Conservation (phyloP, 2,113 vertebrate species). For the Suricata suricatta region DNA sequence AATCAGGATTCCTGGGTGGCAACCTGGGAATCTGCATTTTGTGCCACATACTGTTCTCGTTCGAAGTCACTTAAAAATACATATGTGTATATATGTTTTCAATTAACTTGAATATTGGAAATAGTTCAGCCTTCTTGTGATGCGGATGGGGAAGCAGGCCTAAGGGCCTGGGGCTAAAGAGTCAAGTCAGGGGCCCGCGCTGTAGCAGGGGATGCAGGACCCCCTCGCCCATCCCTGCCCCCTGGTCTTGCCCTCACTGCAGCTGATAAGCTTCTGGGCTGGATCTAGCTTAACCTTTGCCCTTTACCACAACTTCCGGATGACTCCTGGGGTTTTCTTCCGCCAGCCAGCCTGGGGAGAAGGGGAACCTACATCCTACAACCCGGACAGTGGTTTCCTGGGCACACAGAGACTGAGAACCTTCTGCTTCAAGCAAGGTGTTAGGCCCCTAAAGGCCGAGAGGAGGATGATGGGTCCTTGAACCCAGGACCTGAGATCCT, state of each 20-base stretch:
- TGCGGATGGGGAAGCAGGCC: background rate
- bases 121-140: background rate
- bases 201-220: rapidly evolving
- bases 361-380: background rate
- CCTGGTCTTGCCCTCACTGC: background rate
- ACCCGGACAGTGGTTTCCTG: background rate
- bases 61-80: background rate
- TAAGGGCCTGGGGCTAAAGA: background rate
- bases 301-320: background rate
- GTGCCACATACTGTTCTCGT: background rate
- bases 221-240: background rate
- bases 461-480: background rate
- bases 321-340: background rate
- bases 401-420: background rate
- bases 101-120: background rate
- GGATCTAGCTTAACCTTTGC: background rate
- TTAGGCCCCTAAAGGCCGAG: background rate
- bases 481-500: background rate
- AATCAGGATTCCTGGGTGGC: background rate
- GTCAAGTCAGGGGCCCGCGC: rapidly evolving
- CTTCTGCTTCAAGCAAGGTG: background rate
- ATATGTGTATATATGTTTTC: background rate
- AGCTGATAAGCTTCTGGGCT: background rate
- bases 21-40: background rate
- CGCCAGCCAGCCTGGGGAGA: background rate